Evolutionary conservation across 2,888 invertebrate species (phyloP), one percentile per base, ranked within the genome.

Genomic region (Andrena chrysosceles): DNA sequence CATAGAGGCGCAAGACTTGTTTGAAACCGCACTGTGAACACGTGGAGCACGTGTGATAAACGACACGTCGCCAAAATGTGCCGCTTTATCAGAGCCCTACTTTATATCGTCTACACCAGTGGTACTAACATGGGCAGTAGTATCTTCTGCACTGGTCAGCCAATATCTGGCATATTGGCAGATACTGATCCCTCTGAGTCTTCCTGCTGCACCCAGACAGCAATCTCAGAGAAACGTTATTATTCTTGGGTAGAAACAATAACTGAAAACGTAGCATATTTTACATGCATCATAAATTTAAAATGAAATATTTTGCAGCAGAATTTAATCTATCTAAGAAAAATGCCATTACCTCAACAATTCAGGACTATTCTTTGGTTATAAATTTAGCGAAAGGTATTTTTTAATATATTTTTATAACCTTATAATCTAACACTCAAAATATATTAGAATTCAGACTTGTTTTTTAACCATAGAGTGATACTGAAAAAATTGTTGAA

Each of bases 11-110:
- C 69, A 85, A 82, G 82, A 72, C 77, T 87, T 88, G 78, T 84
- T 83, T 67, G 75, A 84, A 89, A 87, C 82, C 71, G 81, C 73
- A 69, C 23, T 83, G 85, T 87, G 85, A 87, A 89, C 89, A 89
- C 78, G 77, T 89, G 90, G 86, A 83, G 85, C 91, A 89, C 87
- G 88, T 91, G 89, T 88, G 86, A 89, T 90, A 87, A 90, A 90
- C 83, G 91, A 88, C 89, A 89, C 83, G 81, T 83, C 79, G 74
- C 74, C 80, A 81, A 42, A 42, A 83, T 76, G 77, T 85, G 88
- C 85, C 87, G 88, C 84, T 91, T 90, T 91, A 90, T 91, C 92
- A 87, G 87, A 86, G 85, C 81, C 77, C 84, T 88, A 85, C 86
- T 90, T 90, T 89, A 86, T 89, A 87, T 85, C 85, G 83, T 66